Conservation (phyloP, 2,113 vertebrate species). For the Myodes glareolus region DNA sequence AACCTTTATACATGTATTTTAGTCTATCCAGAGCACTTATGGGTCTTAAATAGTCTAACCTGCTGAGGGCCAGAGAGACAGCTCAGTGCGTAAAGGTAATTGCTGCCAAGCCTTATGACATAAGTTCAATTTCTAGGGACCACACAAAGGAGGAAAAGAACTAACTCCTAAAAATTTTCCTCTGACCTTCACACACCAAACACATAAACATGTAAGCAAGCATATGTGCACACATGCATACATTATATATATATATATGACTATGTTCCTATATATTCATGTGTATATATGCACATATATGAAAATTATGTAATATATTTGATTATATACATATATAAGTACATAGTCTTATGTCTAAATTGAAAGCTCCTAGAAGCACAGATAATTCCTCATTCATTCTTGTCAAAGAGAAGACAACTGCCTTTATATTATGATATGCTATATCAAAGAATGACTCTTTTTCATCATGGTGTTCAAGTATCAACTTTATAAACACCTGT, state of each 20-base stretch:
- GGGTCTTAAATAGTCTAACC: not conserved
- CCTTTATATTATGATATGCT: not conserved
- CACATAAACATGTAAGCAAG: no score
- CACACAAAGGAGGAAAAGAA: not conserved
- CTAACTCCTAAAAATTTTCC: not conserved
- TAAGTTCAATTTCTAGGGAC: not conserved
- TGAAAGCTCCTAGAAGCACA: not conserved
- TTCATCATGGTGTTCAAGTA: not conserved
- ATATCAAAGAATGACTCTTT: not conserved
- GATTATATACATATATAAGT: not conserved
- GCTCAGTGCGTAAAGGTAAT: not conserved
- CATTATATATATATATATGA: not conserved
- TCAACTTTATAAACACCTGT: not conserved
- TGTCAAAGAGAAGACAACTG: not conserved
- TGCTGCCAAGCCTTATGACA: not conserved
- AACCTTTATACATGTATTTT: conserved; percentile 3
- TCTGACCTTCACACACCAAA: not conserved
- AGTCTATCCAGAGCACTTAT: not conserved
- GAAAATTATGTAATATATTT: no score
- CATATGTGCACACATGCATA: not conserved
- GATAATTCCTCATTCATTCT: not conserved
- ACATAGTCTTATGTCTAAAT: not conserved
- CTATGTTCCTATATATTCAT: no score
- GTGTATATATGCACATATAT: no score
- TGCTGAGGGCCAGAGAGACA: not conserved